These are phyloP conservation scores for Cheilosia urbana DNA, from an alignment of 2,888 invertebrate species.

Conservation along the genomic window DNA sequence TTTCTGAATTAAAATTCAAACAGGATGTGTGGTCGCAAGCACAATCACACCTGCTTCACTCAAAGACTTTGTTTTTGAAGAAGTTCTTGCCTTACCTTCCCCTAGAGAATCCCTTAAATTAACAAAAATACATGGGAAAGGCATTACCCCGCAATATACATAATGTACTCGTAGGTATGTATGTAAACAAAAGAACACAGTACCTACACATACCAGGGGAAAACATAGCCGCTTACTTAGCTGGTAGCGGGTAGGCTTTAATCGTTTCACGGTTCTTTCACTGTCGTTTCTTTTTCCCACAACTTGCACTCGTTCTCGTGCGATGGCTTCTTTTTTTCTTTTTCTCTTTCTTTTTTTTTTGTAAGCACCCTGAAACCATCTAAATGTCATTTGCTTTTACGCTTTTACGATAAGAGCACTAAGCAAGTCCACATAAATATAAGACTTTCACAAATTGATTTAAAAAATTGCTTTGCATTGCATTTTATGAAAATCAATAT, in stretches of 20 bases:
- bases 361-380: constrained; percentile 40
- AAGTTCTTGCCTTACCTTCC: too few relatives aligned
- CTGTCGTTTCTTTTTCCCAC: constrained; percentile 32
- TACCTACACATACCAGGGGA: constrained; percentile 4
- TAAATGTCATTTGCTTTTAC: constrained; percentile 45
- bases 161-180: background rate
- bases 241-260: background rate
- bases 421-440: constrained; percentile 3
- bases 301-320: background rate
- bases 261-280: constrained; percentile 40
- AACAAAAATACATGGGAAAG: constrained; percentile 24
- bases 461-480: background rate
- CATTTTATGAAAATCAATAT: constrained; percentile 16
- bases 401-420: constrained; percentile 9
- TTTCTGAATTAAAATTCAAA: too few relatives aligned
- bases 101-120: background rate
- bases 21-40: too few relatives aligned
- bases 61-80: too few relatives aligned
- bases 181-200: background rate
- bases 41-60: too few relatives aligned
- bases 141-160: constrained; percentile 19
- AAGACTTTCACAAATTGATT: constrained; percentile 4
- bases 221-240: background rate
- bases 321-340: constrained; percentile 54
- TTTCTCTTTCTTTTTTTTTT: constrained; percentile 13